Percentiles rank a stretch among this genome's conserved stretches.
phyloP scores from a whole-genome alignment of 64 coral and sea anemone genomes.

The Porites lutea region DNA sequence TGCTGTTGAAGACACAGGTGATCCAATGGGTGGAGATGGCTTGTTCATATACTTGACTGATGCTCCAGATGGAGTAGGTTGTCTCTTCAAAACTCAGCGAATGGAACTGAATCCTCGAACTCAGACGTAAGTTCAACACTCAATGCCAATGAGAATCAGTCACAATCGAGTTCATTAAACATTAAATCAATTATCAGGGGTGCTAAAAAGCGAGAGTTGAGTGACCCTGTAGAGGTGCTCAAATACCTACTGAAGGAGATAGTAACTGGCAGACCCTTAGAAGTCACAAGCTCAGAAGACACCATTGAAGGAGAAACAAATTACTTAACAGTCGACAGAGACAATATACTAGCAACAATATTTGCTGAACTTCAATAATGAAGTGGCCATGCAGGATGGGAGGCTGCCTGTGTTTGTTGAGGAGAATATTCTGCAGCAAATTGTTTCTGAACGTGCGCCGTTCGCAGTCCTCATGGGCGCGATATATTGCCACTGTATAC shows the following conservation, averaged over 20 bases:
- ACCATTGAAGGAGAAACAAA: slow-evolving; percentile 70
- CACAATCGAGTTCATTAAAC: slow-evolving; percentile 46
- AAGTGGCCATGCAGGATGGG: slow-evolving; percentile 43
- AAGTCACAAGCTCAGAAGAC: slow-evolving; percentile 20
- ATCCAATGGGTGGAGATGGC: not conserved
- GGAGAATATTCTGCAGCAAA: slow-evolving; percentile 45
- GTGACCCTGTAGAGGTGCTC: slow-evolving; percentile 65
- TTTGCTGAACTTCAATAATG: slow-evolving; percentile 76
- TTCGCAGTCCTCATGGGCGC: no score
- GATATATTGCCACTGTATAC: no score
- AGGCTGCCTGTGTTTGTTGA: slow-evolving; percentile 21
- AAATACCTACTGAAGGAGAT: slow-evolving; percentile 62
- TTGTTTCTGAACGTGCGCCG: not conserved
- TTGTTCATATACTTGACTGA: not conserved
- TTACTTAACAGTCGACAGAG: slow-evolving; percentile 60
- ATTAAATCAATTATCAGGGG: slow-evolving; percentile 43
- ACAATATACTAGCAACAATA: slow-evolving; percentile 70
- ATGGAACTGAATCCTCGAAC: not conserved
- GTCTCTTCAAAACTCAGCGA: not conserved
- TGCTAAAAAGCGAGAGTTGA: slow-evolving; percentile 49
- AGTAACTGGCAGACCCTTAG: slow-evolving; percentile 40
- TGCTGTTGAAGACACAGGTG: not conserved
- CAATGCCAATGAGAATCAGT: not conserved
- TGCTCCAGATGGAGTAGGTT: not conserved
- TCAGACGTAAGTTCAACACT: not conserved